Conservation (phyloP, 2,113 vertebrate species). For the Lagopus leucura region DNA sequence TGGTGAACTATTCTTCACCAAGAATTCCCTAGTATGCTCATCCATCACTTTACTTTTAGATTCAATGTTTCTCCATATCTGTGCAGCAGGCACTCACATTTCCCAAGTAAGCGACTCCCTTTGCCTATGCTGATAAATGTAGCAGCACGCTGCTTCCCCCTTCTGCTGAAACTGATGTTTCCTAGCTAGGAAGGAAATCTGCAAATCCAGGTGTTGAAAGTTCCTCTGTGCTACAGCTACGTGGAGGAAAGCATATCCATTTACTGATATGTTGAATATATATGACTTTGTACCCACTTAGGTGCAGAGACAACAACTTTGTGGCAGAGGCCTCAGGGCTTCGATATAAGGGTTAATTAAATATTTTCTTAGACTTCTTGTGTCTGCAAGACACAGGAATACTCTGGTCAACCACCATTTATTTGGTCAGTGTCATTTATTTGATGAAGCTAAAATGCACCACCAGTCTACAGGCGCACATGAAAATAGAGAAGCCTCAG, state of each 20-base stretch:
- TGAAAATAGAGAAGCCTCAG: neutral
- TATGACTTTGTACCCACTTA: neutral
- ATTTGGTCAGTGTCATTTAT: neutral
- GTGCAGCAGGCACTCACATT: neutral
- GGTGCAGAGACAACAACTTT: neutral
- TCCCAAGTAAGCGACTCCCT: neutral
- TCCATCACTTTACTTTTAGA: neutral
- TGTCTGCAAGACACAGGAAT: neutral
- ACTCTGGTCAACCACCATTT: neutral
- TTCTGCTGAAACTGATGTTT: neutral
- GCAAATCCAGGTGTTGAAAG: neutral
- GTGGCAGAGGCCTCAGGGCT: neutral
- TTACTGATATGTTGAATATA: neutral
- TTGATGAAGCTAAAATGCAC: neutral
- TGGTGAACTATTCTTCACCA: neutral
- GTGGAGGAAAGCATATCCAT: neutral
- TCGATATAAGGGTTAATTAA: neutral
- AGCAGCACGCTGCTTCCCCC: neutral
- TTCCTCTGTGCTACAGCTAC: neutral
- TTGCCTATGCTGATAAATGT: neutral
- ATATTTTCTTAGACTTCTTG: neutral
- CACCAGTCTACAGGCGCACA: neutral
- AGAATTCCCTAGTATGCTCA: neutral
- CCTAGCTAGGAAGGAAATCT: neutral
- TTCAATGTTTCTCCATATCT: neutral